These are phyloP conservation scores for Hofmannophila pseudospretella DNA, from an alignment of 2,888 invertebrate genomes.

Conservation along the genomic window DNA sequence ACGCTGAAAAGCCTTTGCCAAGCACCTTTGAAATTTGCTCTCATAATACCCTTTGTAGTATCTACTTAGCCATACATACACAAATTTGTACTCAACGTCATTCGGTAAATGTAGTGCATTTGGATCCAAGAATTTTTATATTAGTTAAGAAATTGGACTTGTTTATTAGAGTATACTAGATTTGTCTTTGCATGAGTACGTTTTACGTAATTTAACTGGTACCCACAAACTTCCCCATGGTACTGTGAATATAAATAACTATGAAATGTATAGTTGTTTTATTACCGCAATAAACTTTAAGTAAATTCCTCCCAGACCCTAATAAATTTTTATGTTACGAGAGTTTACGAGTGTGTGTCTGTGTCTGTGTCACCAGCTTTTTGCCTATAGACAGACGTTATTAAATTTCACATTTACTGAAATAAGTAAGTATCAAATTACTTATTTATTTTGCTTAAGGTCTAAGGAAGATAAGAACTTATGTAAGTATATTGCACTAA, in stretches of 20 bases:
- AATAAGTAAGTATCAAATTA: too few species aligned
- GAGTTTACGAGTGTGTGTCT: slow-evolving; percentile 29
- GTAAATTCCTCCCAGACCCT: slow-evolving; percentile 34
- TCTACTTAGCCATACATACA: background rate
- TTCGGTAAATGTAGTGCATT: too few species aligned
- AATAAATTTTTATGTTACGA: slow-evolving; percentile 37
- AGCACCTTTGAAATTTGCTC: slow-evolving; percentile 19
- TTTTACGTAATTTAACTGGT: slow-evolving; percentile 1
- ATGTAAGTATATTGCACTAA: too few species aligned
- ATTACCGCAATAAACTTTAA: slow-evolving; percentile 41
- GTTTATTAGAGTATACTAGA: too few species aligned
- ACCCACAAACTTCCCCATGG: slow-evolving; percentile 1
- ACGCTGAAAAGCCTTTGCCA: slow-evolving; percentile 19
- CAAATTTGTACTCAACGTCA: background rate
- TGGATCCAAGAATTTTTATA: too few species aligned
- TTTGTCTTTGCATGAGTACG: too few species aligned
- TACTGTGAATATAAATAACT: slow-evolving; percentile 21
- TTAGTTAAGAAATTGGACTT: too few species aligned
- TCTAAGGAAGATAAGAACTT: too few species aligned
- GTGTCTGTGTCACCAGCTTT: slow-evolving; percentile 19
- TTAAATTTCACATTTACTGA: slow-evolving; percentile 5
- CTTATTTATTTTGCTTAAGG: too few species aligned
- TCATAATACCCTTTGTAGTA: slow-evolving; percentile 13
- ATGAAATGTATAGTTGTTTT: slow-evolving; percentile 35
- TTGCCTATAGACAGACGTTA: background rate